Conservation (phyloP, 2,113 vertebrate species). For the Mystacornis crossleyi region DNA sequence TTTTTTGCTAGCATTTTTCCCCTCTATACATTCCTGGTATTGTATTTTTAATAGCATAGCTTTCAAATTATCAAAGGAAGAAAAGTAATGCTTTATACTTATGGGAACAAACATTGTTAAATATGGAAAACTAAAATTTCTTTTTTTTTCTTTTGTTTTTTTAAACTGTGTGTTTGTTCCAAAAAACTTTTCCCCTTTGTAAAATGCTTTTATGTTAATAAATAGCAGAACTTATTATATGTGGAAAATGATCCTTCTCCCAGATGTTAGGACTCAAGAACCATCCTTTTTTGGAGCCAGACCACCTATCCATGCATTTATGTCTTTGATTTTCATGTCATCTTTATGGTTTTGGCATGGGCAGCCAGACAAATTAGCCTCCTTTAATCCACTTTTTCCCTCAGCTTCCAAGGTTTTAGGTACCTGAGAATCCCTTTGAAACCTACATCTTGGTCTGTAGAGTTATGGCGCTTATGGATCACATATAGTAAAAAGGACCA, state of each 20-base stretch:
- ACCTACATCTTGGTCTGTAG: background rate
- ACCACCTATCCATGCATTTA: background rate
- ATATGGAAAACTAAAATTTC: background rate
- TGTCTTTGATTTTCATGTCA: background rate
- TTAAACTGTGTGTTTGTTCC: background rate
- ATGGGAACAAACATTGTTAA: background rate
- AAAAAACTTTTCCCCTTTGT: background rate
- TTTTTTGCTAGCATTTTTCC: background rate
- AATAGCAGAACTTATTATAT: background rate
- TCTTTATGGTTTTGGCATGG: background rate
- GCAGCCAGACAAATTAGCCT: background rate
- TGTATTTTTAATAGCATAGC: background rate
- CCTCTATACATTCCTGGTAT: background rate
- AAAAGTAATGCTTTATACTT: background rate
- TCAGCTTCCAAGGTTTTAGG: background rate
- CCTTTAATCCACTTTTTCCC: background rate
- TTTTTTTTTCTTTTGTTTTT: background rate
- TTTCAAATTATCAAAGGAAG: background rate
- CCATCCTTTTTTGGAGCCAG: background rate
- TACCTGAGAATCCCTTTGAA: background rate
- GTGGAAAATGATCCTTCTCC: background rate
- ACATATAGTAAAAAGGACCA: background rate
- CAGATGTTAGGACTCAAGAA: background rate
- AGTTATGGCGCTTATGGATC: background rate
- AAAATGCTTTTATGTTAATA: background rate